Conservation (phyloP, 2,113 vertebrate species). For the Melanocharis versteri region DNA sequence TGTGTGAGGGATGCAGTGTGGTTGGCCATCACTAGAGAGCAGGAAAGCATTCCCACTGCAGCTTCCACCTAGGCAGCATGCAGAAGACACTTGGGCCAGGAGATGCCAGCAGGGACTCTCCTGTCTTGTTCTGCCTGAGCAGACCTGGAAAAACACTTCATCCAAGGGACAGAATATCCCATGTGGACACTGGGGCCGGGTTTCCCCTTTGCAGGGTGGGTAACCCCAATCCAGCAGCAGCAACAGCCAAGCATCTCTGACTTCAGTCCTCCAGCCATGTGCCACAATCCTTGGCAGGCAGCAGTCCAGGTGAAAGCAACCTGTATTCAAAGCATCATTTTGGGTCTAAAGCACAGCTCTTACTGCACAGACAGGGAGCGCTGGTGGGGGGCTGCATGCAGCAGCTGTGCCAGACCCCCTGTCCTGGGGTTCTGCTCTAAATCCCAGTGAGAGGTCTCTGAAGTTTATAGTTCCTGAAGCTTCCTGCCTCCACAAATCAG, state of each 20-base stretch:
- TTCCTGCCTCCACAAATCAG: neutral
- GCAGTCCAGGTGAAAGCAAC: neutral
- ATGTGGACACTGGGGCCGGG: neutral
- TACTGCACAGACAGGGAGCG: accelerated
- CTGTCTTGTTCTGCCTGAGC: neutral
- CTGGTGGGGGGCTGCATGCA: neutral
- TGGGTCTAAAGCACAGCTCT: neutral
- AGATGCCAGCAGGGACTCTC: neutral
- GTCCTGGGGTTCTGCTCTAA: neutral
- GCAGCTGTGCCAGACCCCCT: neutral
- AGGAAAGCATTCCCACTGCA: constrained; percentile 25
- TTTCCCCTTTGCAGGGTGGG: neutral
- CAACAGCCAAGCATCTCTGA: neutral
- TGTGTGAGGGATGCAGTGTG: neutral
- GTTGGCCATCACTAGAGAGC: constrained; percentile 57
- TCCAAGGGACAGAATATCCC: neutral
- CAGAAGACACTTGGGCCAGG: neutral
- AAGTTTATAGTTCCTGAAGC: neutral
- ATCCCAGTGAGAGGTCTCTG: neutral
- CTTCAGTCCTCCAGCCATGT: accelerated
- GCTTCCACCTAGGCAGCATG: neutral
- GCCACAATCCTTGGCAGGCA: neutral
- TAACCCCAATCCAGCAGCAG: neutral
- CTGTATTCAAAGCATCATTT: neutral
- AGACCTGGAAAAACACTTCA: neutral